Conservation (phyloP, 2,888 invertebrate species). For the Xylota segnis region DNA sequence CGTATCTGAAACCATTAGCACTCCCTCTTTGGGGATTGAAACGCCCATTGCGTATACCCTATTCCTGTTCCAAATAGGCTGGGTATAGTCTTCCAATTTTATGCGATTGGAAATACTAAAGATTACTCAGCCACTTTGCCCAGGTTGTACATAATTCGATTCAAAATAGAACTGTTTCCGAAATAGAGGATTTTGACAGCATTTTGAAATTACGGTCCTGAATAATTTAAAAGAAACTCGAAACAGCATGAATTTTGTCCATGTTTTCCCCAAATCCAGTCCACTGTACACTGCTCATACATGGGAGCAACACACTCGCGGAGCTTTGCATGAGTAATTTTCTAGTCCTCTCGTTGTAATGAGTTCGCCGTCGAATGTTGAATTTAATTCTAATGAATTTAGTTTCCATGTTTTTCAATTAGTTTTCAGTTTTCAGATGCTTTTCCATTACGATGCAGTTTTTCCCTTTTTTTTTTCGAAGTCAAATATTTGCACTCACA, state of each 20-base stretch:
- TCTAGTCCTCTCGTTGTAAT: conserved; percentile 30
- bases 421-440: conserved; percentile 16
- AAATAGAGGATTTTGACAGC: too few relatives aligned
- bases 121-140: too few relatives aligned
- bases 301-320: neutral
- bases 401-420: conserved; percentile 39
- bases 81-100: too few relatives aligned
- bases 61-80: too few relatives aligned
- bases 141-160: too few relatives aligned
- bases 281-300: neutral
- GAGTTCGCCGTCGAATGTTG: conserved; percentile 41
- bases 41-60: too few relatives aligned
- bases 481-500: conserved; percentile 11
- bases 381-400: conserved; percentile 49
- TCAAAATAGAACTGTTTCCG: too few relatives aligned
- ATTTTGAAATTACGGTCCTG: too few relatives aligned
- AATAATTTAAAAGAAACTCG: too few relatives aligned
- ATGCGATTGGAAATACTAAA: too few relatives aligned
- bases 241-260: neutral
- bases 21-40: too few relatives aligned
- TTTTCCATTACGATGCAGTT: neutral
- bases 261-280: neutral
- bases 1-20: too few relatives aligned
- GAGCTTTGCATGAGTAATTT: neutral
- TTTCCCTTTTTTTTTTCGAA: neutral